Percentiles rank a stretch among this genome's conserved stretches.
Conservation (phyloP, 2,113 vertebrate species). For the Trichomycterus rosablanca region DNA sequence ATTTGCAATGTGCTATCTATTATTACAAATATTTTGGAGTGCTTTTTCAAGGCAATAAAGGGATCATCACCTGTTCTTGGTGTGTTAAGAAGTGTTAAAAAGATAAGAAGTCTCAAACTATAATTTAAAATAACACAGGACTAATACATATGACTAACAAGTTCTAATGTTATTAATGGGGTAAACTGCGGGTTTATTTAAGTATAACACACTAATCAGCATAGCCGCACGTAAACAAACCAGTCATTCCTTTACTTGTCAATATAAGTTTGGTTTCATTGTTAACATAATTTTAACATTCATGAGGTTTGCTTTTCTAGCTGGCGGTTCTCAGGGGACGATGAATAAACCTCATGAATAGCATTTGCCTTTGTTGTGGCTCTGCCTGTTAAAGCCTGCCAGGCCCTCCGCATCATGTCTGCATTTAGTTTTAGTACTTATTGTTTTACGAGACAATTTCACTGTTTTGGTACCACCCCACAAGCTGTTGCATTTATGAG, state of each 20-base stretch:
- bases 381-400: background rate
- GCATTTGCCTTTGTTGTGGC: constrained; percentile 17
- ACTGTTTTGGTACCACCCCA: constrained; percentile 37
- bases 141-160: too few relatives aligned
- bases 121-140: too few relatives aligned
- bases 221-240: background rate
- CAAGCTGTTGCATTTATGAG: constrained; percentile 50
- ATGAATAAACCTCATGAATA: constrained; percentile 44
- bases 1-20: too few relatives aligned
- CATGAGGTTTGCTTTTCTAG: constrained; percentile 29
- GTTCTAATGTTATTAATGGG: too few relatives aligned
- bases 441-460: constrained; percentile 26
- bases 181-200: too few relatives aligned
- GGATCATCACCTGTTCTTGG: too few relatives aligned
- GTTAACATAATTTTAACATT: constrained; percentile 40
- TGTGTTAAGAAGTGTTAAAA: too few relatives aligned
- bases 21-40: too few relatives aligned
- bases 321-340: constrained; percentile 18
- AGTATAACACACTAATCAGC: too few relatives aligned
- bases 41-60: too few relatives aligned
- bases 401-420: constrained; percentile 15
- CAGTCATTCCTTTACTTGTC: constrained; percentile 20
- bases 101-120: too few relatives aligned
- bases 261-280: constrained; percentile 16
- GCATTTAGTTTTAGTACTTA: constrained; percentile 32